phyloP scores from a whole-genome alignment of 2,888 invertebrate genomes.

The Rhagium mordax region DNA sequence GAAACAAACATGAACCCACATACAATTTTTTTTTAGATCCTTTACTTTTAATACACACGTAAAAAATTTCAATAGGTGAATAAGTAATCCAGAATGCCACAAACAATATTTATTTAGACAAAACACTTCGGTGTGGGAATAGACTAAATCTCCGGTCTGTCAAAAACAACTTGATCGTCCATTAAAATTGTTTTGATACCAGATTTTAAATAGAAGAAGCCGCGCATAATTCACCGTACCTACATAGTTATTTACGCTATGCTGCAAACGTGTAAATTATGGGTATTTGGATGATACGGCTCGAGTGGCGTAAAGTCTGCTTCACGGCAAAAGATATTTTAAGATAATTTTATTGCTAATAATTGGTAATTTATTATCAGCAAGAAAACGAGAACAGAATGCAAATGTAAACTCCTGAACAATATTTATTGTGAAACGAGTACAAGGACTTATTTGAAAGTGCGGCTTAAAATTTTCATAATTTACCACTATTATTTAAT shows the following conservation, averaged over 20 bases:
- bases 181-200: too few relatives aligned
- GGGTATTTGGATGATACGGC: not conserved
- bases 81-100: too few relatives aligned
- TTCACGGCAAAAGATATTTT: not conserved
- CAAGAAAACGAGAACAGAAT: constrained; percentile 44
- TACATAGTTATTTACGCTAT: not conserved
- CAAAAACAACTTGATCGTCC: too few relatives aligned
- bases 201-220: not conserved
- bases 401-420: constrained; percentile 39
- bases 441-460: constrained; percentile 60
- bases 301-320: not conserved
- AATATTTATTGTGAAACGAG: constrained; percentile 56
- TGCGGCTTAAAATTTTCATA: constrained; percentile 57
- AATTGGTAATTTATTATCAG: constrained; percentile 37
- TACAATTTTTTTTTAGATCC: too few relatives aligned
- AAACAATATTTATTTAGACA: too few relatives aligned
- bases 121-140: too few relatives aligned
- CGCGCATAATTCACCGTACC: not conserved
- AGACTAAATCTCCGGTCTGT: too few relatives aligned
- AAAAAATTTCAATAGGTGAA: too few relatives aligned
- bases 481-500: constrained; percentile 53
- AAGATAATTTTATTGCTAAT: constrained; percentile 27
- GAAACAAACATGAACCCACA: too few relatives aligned
- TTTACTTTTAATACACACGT: too few relatives aligned
- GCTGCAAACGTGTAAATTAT: not conserved